phyloP scores from a whole-genome alignment of 2,797 vertebrate species.

The Meriones psammophilus region DNA sequence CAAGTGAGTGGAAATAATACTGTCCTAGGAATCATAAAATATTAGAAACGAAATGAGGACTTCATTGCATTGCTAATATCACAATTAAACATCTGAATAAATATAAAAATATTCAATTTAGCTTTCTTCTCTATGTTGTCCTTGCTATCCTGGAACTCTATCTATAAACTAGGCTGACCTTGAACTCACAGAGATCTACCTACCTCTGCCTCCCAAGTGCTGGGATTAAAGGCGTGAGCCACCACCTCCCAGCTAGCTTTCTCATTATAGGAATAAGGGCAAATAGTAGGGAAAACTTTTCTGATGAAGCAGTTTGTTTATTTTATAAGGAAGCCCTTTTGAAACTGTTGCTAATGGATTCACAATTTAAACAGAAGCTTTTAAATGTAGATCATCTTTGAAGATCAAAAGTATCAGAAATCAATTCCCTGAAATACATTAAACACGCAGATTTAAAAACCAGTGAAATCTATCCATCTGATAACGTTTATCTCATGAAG shows the following conservation, averaged over 20 bases:
- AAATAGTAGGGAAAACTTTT: slow-evolving; percentile 51
- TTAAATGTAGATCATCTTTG: slow-evolving; percentile 56
- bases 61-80: slow-evolving; percentile 54
- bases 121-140: background rate
- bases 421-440: slow-evolving; percentile 59
- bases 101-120: slow-evolving; percentile 52
- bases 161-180: background rate
- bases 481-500: slow-evolving; percentile 60
- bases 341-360: slow-evolving; percentile 64
- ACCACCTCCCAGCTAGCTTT: background rate
- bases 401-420: slow-evolving; percentile 64
- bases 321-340: slow-evolving; percentile 39
- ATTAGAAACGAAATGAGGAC: slow-evolving; percentile 41
- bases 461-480: slow-evolving; percentile 56
- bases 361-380: slow-evolving; percentile 64
- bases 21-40: slow-evolving; percentile 53
- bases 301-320: slow-evolving; percentile 46
- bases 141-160: background rate
- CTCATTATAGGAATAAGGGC: slow-evolving; percentile 23
- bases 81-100: slow-evolving; percentile 58
- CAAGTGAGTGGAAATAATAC: slow-evolving; percentile 52
- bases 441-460: slow-evolving; percentile 49
- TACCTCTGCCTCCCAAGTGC: background rate
- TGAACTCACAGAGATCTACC: background rate
- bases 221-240: background rate